Conservation (phyloP, 2,888 invertebrate species). For the Clunio marinus region DNA sequence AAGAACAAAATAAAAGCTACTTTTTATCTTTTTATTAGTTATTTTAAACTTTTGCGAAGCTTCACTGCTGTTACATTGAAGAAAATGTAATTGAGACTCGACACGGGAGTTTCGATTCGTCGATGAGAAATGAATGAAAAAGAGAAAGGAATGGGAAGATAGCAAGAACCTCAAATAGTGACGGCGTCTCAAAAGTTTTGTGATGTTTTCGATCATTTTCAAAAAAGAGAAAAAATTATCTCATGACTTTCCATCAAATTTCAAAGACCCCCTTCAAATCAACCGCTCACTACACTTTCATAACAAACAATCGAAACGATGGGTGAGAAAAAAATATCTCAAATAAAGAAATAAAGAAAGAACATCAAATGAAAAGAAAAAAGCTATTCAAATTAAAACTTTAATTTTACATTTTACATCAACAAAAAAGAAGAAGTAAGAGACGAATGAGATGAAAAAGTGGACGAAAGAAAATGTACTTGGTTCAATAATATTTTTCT, state of each 20-base stretch:
- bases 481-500: conserved; percentile 34
- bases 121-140: neutral
- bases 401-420: neutral
- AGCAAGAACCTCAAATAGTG: too few species aligned
- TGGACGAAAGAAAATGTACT: conserved; percentile 15
- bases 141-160: neutral
- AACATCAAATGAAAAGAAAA: neutral
- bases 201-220: too few species aligned
- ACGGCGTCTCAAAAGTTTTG: too few species aligned
- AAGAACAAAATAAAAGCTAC: conserved; percentile 23
- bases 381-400: conserved; percentile 34
- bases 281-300: too few species aligned
- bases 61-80: neutral
- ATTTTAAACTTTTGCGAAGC: conserved; percentile 22
- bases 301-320: too few species aligned
- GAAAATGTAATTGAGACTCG: neutral
- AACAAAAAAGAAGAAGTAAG: neutral
- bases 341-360: neutral
- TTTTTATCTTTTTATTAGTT: conserved; percentile 34
- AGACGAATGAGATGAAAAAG: neutral
- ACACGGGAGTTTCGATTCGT: neutral
- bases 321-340: neutral
- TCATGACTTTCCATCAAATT: neutral
- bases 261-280: neutral
- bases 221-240: too few species aligned